Evolutionary conservation across 2,113 vertebrate genomes (phyloP).

Genomic region (Verasper variegatus): DNA sequence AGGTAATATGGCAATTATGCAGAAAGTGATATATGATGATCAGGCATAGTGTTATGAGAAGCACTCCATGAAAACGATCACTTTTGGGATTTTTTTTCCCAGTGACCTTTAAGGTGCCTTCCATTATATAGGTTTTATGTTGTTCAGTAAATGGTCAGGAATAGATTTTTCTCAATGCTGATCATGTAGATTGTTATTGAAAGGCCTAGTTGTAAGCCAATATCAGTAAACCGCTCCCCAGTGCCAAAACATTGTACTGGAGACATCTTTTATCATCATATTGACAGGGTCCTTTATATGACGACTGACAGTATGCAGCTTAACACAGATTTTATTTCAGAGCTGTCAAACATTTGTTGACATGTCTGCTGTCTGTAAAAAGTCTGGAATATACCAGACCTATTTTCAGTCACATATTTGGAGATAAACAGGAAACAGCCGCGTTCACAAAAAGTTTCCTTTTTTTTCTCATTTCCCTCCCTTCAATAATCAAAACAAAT

Average conservation of each 20-base stretch:
- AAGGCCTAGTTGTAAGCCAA: constrained; percentile 39
- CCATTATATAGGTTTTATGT: constrained; percentile 8
- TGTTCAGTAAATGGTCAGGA: constrained; percentile 24
- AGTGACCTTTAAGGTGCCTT: not conserved
- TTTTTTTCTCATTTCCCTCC: not conserved
- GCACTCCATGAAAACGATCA: not conserved
- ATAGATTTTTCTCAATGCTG: not conserved
- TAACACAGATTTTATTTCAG: constrained; percentile 69
- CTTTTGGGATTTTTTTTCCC: not conserved
- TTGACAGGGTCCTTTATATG: constrained; percentile 57
- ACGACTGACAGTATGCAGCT: constrained; percentile 67
- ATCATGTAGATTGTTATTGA: not conserved
- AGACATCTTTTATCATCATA: constrained; percentile 54
- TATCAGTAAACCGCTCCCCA: constrained; percentile 41
- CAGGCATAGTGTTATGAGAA: constrained; percentile 1
- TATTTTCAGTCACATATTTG: constrained; percentile 41
- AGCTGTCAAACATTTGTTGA: constrained; percentile 70
- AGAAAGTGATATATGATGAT: not conserved
- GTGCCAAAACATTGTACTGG: constrained; percentile 49
- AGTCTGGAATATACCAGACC: constrained; percentile 56
- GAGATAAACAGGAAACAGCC: constrained; percentile 19
- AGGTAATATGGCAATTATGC: constrained; percentile 3
- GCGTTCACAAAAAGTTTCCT: constrained; percentile 15
- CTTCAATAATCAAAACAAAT: constrained; percentile 53
- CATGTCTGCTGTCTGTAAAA: constrained; percentile 41